Evolutionary conservation across 2,113 vertebrate species (phyloP).

Genomic region (Pituophis catenifer): DNA sequence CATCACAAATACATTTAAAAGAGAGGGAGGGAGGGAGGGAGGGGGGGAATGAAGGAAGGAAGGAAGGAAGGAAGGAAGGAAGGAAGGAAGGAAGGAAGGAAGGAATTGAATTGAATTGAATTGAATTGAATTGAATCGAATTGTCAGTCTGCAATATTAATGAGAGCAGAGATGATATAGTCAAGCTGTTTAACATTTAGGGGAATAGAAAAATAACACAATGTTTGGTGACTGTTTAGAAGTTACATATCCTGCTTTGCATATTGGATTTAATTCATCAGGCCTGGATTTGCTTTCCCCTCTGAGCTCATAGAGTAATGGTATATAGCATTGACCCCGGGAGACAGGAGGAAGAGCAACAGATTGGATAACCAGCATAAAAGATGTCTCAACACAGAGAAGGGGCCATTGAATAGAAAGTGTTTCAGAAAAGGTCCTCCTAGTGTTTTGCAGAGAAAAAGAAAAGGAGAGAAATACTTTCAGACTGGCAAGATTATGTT

Average conservation of each 20-base stretch:
- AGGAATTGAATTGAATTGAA: no score
- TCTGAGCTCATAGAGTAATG: neutral
- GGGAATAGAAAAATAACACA: neutral
- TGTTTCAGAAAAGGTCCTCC: neutral
- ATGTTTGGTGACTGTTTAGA: neutral
- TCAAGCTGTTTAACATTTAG: neutral
- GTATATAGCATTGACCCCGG: neutral
- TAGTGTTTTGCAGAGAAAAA: neutral
- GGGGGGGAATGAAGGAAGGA: neutral
- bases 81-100: neutral
- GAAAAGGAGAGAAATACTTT: neutral
- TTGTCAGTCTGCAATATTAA: neutral
- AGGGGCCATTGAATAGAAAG: neutral
- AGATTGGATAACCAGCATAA: neutral
- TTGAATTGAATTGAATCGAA: neutral
- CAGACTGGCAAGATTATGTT: neutral
- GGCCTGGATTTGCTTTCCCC: neutral
- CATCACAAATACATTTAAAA: conserved; percentile 62
- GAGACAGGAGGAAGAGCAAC: neutral
- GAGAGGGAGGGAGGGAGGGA: neutral
- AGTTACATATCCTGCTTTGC: neutral
- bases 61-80: no score
- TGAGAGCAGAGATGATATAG: neutral
- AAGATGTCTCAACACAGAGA: neutral
- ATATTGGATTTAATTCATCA: neutral